A percentile compares a stretch with the other conserved stretches of the same genome.
Evolutionary conservation across 2,113 vertebrate species (phyloP).

Genomic region (Platichthys flesus): DNA sequence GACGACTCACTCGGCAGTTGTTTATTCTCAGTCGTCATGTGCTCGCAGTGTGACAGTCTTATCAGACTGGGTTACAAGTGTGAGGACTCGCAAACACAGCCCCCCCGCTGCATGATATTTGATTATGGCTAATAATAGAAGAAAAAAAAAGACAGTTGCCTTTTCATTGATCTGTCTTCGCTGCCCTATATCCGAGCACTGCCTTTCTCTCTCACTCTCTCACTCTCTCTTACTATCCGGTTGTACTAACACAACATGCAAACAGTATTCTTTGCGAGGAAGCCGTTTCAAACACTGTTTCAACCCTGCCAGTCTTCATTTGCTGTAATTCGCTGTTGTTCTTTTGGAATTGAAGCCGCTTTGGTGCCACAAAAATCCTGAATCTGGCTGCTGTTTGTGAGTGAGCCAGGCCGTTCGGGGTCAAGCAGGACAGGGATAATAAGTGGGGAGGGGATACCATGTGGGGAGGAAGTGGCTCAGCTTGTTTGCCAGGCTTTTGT

Average conservation of each 20-base stretch:
- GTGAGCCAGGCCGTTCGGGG: conserved; percentile 50
- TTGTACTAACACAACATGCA: not conserved
- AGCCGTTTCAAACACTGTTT: conserved; percentile 12
- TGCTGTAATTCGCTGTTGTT: conserved; percentile 33
- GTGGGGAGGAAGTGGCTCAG: conserved; percentile 73
- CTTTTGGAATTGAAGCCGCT: conserved; percentile 29
- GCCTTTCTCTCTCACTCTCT: not conserved
- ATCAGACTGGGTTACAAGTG: conserved; percentile 44
- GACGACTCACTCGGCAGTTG: not conserved
- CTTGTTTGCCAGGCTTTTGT: conserved; percentile 76
- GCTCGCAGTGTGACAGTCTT: conserved; percentile 17
- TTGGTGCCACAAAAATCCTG: conserved; percentile 25
- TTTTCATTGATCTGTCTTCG: conserved; percentile 73
- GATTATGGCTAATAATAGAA: conserved; percentile 76
- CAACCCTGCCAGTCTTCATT: conserved; percentile 24
- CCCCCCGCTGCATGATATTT: conserved; percentile 66
- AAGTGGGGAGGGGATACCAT: conserved; percentile 61
- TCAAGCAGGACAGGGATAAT: conserved; percentile 72
- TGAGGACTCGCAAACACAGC: conserved; percentile 32
- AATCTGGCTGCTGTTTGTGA: conserved; percentile 25
- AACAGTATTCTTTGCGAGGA: not conserved
- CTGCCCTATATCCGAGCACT: conserved; percentile 64
- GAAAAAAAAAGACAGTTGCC: conserved; percentile 65
- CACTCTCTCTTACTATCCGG: conserved; percentile 3
- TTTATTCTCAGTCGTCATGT: conserved; percentile 15